These are phyloP conservation scores for Tryphoninae sp. DNA, from an alignment of 2,888 invertebrate species.

Conservation along the genomic window DNA sequence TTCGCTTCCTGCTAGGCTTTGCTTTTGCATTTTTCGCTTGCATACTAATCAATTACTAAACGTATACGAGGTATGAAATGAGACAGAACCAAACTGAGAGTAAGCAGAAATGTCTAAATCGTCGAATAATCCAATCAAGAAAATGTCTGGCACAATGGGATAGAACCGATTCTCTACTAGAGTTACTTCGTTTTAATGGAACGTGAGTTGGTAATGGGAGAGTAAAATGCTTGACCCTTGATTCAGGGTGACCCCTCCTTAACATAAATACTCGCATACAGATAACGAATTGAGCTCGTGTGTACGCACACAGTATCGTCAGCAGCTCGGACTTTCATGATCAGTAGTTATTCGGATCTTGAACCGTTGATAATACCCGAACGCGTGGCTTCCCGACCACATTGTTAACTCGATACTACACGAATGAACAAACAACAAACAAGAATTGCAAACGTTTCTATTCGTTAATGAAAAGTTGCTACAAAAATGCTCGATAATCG, in stretches of 20 bases:
- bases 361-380: constrained; percentile 40
- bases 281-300: constrained; percentile 57
- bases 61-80: not conserved
- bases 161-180: constrained; percentile 22
- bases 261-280: constrained; percentile 33
- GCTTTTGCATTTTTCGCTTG: constrained; percentile 6
- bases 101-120: not conserved
- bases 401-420: not conserved
- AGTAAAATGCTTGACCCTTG: constrained; percentile 63
- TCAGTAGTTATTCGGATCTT: constrained; percentile 47
- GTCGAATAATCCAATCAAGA: not conserved
- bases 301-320: not conserved
- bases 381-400: constrained; percentile 5
- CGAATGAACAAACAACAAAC: not conserved
- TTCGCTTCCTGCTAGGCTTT: not conserved
- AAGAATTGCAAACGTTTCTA: not conserved
- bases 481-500: constrained; percentile 46
- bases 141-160: not conserved
- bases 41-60: not conserved
- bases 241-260: constrained; percentile 61
- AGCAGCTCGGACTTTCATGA: constrained; percentile 10
- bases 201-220: constrained; percentile 34
- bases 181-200: constrained; percentile 47
- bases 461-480: constrained; percentile 38
- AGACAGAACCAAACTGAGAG: no score